These are phyloP conservation scores for Nephrotoma guestfalica DNA, from an alignment of 2,888 invertebrate genomes.

Conservation along the genomic window DNA sequence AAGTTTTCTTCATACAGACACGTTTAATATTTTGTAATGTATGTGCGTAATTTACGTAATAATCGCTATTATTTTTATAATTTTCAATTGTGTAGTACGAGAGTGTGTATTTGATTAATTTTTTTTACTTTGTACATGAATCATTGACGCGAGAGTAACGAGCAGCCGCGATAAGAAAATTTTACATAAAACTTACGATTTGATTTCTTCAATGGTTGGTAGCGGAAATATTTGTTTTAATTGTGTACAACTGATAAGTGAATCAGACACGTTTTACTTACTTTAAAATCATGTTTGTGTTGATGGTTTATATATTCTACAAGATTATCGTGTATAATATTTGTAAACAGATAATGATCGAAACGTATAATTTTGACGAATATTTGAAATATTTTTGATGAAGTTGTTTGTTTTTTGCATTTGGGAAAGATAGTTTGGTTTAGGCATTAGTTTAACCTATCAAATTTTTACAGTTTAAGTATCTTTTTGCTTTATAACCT, in stretches of 20 bases:
- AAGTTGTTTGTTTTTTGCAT: neutral
- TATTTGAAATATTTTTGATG: neutral
- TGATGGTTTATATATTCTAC: neutral
- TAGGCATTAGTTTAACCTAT: too few species aligned
- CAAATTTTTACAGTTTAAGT: too few species aligned
- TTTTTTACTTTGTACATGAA: neutral
- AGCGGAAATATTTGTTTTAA: neutral
- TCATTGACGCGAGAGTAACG: neutral
- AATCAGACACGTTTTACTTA: neutral
- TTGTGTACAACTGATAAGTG: neutral
- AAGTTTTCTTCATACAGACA: neutral
- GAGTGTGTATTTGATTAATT: neutral
- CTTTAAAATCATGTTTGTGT: neutral
- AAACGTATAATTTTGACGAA: neutral
- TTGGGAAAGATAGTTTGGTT: neutral
- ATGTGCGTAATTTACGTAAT: neutral
- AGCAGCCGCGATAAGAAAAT: neutral
- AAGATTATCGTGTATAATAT: neutral
- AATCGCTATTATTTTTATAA: neutral
- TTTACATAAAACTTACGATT: neutral
- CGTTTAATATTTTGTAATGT: neutral
- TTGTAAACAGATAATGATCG: neutral
- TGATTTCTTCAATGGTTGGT: neutral
- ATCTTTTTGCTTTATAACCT: too few species aligned
- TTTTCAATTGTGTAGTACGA: neutral